Conservation (phyloP, 2,113 vertebrate species). For the Phalacrocorax carbo region DNA sequence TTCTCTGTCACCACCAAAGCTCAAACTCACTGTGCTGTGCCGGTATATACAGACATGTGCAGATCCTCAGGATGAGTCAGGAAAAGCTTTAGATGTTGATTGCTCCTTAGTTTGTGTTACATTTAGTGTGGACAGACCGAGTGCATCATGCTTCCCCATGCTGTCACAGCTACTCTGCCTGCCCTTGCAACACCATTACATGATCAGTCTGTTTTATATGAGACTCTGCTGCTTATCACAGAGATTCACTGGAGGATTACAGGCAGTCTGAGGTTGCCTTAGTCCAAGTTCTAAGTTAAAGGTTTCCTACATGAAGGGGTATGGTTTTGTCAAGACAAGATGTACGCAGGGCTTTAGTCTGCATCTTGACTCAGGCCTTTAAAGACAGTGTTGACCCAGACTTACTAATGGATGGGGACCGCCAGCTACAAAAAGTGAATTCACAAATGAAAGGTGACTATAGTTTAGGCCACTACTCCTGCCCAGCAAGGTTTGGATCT, state of each 20-base stretch:
- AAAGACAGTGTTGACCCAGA: background rate
- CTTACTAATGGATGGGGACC: background rate
- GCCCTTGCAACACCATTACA: background rate
- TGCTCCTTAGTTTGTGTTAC: background rate
- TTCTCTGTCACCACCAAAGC: accelerated
- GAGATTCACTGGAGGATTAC: background rate
- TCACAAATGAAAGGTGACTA: background rate
- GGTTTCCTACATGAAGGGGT: background rate
- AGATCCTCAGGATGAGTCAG: background rate
- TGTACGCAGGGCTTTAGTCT: background rate
- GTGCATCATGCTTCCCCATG: background rate
- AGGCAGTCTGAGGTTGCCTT: background rate
- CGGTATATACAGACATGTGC: background rate
- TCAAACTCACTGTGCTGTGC: background rate
- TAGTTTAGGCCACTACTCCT: background rate
- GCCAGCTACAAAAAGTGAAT: background rate
- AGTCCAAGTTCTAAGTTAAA: background rate
- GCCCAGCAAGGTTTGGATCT: background rate
- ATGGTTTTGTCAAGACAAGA: background rate
- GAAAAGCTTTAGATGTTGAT: background rate
- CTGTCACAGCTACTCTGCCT: background rate
- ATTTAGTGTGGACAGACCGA: accelerated
- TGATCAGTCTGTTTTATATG: background rate
- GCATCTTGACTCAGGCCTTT: background rate
- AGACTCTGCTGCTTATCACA: background rate